phyloP scores from a whole-genome alignment of 2,888 invertebrate genomes.

The Deroplatys truncata region DNA sequence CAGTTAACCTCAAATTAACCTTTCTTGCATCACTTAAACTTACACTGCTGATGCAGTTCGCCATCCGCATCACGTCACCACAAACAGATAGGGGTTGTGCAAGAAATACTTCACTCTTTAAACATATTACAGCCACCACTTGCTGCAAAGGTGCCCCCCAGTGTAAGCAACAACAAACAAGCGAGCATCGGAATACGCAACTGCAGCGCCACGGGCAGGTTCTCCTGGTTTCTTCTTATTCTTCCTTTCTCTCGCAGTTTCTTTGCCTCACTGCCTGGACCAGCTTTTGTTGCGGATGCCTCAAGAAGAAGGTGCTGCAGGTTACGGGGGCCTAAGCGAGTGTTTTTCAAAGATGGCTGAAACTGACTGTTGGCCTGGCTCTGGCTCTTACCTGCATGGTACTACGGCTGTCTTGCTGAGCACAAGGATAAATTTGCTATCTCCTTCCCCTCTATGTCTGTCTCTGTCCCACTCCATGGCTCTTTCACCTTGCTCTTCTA shows the following conservation, averaged over 20 bases:
- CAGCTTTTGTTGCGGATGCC: background rate
- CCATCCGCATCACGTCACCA: background rate
- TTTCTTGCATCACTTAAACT: background rate
- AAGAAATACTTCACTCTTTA: background rate
- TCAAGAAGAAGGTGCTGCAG: background rate
- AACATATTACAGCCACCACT: background rate
- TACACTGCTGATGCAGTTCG: no score
- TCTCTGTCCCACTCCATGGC: slow-evolving; percentile 3
- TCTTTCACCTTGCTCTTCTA: slow-evolving; percentile 5
- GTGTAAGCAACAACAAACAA: slow-evolving; percentile 9
- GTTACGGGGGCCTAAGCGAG: background rate
- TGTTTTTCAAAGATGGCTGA: slow-evolving; percentile 15
- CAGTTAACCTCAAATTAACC: background rate
- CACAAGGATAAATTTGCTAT: slow-evolving; percentile 17
- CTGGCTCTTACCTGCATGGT: background rate
- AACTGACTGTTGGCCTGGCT: slow-evolving; percentile 1
- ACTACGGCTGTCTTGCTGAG: background rate
- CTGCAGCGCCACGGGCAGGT: background rate
- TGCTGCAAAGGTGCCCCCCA: background rate
- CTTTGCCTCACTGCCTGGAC: background rate
- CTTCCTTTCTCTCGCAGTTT: background rate
- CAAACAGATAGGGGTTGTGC: background rate
- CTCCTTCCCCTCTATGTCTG: slow-evolving; percentile 7
- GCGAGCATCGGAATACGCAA: background rate
- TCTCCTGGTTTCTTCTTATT: background rate